These are phyloP conservation scores for Tolypeutes matacus DNA, from an alignment of 2,797 vertebrate species.

Conservation along the genomic window DNA sequence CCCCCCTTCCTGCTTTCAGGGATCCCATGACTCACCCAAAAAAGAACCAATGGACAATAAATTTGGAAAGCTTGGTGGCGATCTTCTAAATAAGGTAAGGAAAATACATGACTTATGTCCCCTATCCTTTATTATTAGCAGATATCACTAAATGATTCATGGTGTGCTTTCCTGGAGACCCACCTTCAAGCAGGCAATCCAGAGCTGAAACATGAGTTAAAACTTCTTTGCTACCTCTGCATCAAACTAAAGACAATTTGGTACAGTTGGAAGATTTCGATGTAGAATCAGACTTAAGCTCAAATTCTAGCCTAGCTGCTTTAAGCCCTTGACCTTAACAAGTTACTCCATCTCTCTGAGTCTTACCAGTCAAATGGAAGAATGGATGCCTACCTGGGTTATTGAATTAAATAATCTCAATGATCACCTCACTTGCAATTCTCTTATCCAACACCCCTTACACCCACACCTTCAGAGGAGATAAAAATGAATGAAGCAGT, in stretches of 20 bases:
- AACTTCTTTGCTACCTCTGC: neutral
- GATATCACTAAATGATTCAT: neutral
- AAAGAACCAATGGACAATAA: neutral
- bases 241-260: conserved; percentile 23
- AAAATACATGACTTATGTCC: neutral
- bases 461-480: neutral
- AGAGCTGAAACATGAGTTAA: neutral
- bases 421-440: neutral
- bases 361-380: neutral
- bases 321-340: neutral
- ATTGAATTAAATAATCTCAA: neutral
- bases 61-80: neutral
- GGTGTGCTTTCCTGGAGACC: neutral
- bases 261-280: neutral
- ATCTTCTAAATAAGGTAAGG: neutral
- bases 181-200: neutral
- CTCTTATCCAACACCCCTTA: neutral
- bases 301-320: conserved; percentile 6
- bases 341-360: neutral
- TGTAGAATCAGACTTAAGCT: neutral
- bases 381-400: neutral
- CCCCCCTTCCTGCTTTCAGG: conserved; percentile 14
- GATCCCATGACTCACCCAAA: neutral
- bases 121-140: neutral
- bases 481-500: neutral